phyloP scores from a whole-genome alignment of 2,888 invertebrate species.

The Crioceris asparagi region DNA sequence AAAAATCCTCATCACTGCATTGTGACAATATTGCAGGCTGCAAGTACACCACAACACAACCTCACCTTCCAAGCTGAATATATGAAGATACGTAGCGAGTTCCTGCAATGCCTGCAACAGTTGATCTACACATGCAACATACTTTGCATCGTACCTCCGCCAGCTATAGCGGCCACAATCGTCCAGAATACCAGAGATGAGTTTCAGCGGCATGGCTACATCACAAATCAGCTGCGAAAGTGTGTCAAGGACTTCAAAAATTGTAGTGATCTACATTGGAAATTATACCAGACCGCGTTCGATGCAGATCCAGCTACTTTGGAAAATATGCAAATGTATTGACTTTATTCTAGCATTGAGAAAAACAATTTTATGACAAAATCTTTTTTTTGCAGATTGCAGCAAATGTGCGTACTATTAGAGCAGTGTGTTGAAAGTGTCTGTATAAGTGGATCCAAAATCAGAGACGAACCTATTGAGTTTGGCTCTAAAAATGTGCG shows the following conservation, averaged over 20 bases:
- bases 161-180: slow-evolving; percentile 77
- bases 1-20: too few species aligned
- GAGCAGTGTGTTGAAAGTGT: slow-evolving; percentile 66
- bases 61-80: slow-evolving; percentile 68
- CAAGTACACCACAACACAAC: slow-evolving; percentile 51
- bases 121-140: slow-evolving; percentile 61
- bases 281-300: slow-evolving; percentile 72
- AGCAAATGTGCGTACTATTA: slow-evolving; percentile 68
- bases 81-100: slow-evolving; percentile 61
- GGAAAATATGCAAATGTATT: slow-evolving; percentile 58
- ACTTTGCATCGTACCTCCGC: slow-evolving; percentile 82
- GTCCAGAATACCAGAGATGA: slow-evolving; percentile 71
- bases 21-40: slow-evolving; percentile 53
- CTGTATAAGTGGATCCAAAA: slow-evolving; percentile 40
- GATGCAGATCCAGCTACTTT: slow-evolving; percentile 75
- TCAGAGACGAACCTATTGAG: slow-evolving; percentile 31
- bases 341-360: slow-evolving; percentile 6
- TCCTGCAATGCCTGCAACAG: slow-evolving; percentile 56
- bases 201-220: slow-evolving; percentile 66
- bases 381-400: slow-evolving; percentile 44
- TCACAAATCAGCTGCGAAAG: slow-evolving; percentile 67
- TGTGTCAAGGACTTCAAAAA: slow-evolving; percentile 60
- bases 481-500: slow-evolving; percentile 35
- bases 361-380: slow-evolving; percentile 2
- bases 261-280: slow-evolving; percentile 64